Conservation (phyloP, 1,140 invertebrate species). For the Drosophila lini region DNA sequence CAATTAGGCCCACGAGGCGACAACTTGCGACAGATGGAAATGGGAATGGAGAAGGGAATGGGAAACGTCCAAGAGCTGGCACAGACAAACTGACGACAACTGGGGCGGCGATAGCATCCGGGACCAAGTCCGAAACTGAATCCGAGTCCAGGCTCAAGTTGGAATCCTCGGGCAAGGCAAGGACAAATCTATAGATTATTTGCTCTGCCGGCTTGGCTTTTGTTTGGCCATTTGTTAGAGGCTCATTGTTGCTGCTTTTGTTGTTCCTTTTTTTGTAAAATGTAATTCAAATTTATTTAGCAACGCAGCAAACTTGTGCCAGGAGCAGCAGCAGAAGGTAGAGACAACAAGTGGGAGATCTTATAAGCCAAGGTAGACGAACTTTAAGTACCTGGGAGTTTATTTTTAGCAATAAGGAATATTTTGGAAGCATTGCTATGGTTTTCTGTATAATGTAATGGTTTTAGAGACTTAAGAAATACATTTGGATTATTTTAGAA, state of each 20-base stretch:
- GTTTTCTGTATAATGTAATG: not conserved
- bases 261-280: constrained; percentile 44
- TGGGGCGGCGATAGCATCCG: constrained; percentile 41
- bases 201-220: constrained; percentile 47
- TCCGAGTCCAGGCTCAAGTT: constrained; percentile 20
- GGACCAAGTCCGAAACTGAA: constrained; percentile 10
- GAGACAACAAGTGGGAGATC: constrained; percentile 6
- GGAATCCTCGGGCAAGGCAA: constrained; percentile 24
- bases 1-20: constrained; percentile 74
- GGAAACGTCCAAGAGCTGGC: not conserved
- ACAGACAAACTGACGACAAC: constrained; percentile 36
- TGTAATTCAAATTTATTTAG: constrained; percentile 80
- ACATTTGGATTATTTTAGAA: no score
- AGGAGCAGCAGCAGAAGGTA: constrained; percentile 12
- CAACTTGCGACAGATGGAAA: constrained; percentile 64
- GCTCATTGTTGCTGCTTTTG: constrained; percentile 26
- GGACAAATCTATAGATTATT: constrained; percentile 72
- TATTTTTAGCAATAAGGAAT: not conserved
- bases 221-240: constrained; percentile 54
- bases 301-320: constrained; percentile 39
- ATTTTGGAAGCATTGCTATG: no score
- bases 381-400: not conserved
- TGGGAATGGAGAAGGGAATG: constrained; percentile 7
- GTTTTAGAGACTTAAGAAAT: not conserved
- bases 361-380: not conserved